Conservation (phyloP, 2,888 invertebrate species). For the Ennomos fuscantarius region DNA sequence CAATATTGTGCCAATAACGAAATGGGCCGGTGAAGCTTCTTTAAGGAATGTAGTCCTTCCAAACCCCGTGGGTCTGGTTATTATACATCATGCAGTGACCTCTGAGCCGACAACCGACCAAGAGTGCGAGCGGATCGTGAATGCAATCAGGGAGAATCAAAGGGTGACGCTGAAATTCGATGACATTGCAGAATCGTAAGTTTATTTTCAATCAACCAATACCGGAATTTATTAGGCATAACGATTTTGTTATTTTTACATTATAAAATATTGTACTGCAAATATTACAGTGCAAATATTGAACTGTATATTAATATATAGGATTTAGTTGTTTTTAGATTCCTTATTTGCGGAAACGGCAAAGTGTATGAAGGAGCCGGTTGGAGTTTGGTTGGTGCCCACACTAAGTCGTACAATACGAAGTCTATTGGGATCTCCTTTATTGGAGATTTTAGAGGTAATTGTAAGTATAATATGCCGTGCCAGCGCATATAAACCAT, state of each 20-base stretch:
- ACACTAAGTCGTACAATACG: slow-evolving; percentile 81
- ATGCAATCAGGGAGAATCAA: slow-evolving; percentile 81
- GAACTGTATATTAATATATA: too few relatives aligned
- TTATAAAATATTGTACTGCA: too few relatives aligned
- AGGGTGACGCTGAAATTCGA: slow-evolving; percentile 73
- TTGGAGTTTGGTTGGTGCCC: slow-evolving; percentile 84
- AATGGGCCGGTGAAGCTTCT: slow-evolving; percentile 55
- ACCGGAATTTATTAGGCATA: too few relatives aligned
- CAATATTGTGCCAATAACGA: slow-evolving; percentile 50
- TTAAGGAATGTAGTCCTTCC: slow-evolving; percentile 45
- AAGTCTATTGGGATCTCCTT: slow-evolving; percentile 84
- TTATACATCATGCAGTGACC: slow-evolving; percentile 86
- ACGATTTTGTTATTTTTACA: too few relatives aligned
- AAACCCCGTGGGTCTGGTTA: slow-evolving; percentile 76
- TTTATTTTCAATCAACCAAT: background rate
- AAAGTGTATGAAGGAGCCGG: slow-evolving; percentile 86
- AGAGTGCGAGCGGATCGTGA: slow-evolving; percentile 67
- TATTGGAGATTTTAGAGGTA: slow-evolving; percentile 78
- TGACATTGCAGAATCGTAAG: slow-evolving; percentile 86
- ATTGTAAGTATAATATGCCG: slow-evolving; percentile 55
- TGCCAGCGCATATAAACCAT: too few relatives aligned
- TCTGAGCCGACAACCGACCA: slow-evolving; percentile 68
- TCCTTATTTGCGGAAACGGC: slow-evolving; percentile 86
- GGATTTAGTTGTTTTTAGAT: slow-evolving; percentile 62
- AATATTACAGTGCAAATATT: too few relatives aligned